Base-by-base conservation (phyloP, 2,113 vertebrate species). In the Mungos mungo region DNA sequence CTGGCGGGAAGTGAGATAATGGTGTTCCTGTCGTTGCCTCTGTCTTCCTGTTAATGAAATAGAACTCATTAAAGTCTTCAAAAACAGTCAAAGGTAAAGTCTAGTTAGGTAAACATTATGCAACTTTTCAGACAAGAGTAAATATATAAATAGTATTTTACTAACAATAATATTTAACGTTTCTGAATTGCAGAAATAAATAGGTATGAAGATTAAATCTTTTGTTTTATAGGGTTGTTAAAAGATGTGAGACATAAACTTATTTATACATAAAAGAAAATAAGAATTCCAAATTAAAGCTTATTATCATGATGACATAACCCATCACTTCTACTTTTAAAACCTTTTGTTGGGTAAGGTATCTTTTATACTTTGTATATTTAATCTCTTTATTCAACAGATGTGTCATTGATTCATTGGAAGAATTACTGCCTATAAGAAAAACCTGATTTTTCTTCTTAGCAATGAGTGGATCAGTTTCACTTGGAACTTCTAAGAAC, bases 161-260 rank as follows among this genome's bases (percentile, higher is more conserved):
- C 10, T 89, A 76, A 54, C 10, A 91, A 21, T n/a, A 84, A 77
- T 82, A 57, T 63, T 96, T 94, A 88, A 93, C 92, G 7, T 90
- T 87, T 90, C 27, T 50, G 90, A 25, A 27, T 15, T 74, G 57
- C 95, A 97, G 45, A 90, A 97, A 89, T 72, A 89, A 68, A 77
- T 33, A 88, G 11, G 77, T 45, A 4, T 54, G 41, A 88, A 92
- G 50, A 50, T 96, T 95, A 96, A 97, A 89, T 79, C 66, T 93
- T 97, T 93, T 92, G 96, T 97, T 94, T 91, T 88, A 95, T 15
- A 89, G 76, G 7, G 0, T 80, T 88, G 92, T 90, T 79, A 76
- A 95, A 93, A 94, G 66, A 88, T 77, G 93, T 60, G 19, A 88
- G 84, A 90, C 57, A 82, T 89, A 88, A 90, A 83, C 41, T 47